These are phyloP conservation scores for Galeopsomyia nigrocyanea DNA, from an alignment of 2,888 invertebrate species.

Conservation along the genomic window DNA sequence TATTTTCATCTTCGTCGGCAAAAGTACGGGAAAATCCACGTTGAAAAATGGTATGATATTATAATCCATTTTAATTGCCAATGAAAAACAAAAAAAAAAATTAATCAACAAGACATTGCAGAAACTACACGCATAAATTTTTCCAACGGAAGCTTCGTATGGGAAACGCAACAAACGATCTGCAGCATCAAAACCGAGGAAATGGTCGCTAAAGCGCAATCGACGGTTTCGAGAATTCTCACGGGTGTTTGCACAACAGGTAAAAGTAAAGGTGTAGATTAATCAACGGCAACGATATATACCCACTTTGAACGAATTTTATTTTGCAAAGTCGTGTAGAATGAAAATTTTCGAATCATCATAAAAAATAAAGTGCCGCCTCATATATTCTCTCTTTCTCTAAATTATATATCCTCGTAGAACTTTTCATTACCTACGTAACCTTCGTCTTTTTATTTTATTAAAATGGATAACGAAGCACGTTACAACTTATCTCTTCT, in stretches of 20 bases:
- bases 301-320: background rate
- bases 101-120: background rate
- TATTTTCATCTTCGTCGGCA: background rate
- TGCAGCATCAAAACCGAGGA: conserved; percentile 67
- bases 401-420: too few species aligned
- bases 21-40: background rate
- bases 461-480: too few species aligned
- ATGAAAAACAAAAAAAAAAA: background rate
- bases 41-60: conserved; percentile 18
- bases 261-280: conserved; percentile 32
- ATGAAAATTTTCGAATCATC: background rate
- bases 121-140: conserved; percentile 28
- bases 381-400: background rate
- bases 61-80: background rate
- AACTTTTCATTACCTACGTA: too few species aligned
- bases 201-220: conserved; percentile 66
- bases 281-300: too few species aligned
- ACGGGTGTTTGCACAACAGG: conserved; percentile 66
- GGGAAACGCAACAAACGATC: conserved; percentile 64
- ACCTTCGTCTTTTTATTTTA: too few species aligned
- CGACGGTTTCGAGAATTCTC: conserved; percentile 66
- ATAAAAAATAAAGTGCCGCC: background rate
- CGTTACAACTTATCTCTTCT: too few species aligned
- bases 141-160: conserved; percentile 52
- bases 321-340: background rate